Conservation (phyloP, 35 echinoderm and acorn worm species). For the Patiria miniata region DNA sequence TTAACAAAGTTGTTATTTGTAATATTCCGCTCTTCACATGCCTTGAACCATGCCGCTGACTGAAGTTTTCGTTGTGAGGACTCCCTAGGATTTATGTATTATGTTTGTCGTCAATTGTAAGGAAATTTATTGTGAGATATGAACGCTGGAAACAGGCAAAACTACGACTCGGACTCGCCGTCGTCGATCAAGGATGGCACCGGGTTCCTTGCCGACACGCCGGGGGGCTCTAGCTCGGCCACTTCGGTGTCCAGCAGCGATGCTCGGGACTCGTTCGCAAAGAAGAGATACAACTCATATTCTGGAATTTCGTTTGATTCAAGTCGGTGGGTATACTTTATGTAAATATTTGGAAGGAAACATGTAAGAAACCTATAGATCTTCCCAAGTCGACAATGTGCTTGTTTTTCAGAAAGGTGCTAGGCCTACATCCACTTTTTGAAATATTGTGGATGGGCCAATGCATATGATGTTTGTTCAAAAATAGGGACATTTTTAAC, state of each 20-base stretch:
- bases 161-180: constrained; percentile 20
- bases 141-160: background rate
- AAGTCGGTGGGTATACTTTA: constrained; percentile 21
- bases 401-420: too few relatives aligned
- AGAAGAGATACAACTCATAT: constrained; percentile 35
- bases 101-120: background rate
- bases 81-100: background rate
- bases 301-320: constrained; percentile 59
- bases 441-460: too few relatives aligned
- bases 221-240: constrained; percentile 1
- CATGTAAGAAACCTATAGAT: too few relatives aligned
- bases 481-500: too few relatives aligned
- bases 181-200: constrained; percentile 17
- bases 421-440: too few relatives aligned
- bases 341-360: too few relatives aligned
- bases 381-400: too few relatives aligned
- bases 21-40: too few relatives aligned
- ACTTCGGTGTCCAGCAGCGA: background rate
- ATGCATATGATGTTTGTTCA: too few relatives aligned
- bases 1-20: background rate
- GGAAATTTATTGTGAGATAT: background rate
- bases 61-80: background rate
- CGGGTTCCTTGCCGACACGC: constrained; percentile 12
- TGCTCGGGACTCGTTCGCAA: background rate
- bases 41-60: background rate